phyloP scores from a whole-genome alignment of 2,113 vertebrate species.

The Felis catus region DNA sequence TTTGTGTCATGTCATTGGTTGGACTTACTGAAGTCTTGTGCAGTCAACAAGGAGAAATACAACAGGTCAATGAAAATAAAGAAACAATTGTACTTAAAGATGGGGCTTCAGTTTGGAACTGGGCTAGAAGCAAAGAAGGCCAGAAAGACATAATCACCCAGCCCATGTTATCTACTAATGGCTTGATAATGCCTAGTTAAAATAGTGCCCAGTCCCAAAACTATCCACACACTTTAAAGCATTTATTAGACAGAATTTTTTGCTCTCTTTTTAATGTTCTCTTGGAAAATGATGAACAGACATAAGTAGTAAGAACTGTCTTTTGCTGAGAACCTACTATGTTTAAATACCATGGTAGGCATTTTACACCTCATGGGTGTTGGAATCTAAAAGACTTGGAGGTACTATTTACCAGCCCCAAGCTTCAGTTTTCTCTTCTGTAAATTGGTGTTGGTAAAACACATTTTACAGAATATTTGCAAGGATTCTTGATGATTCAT shows the following conservation, averaged over 20 bases:
- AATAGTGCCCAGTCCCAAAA: not conserved
- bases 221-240: not conserved
- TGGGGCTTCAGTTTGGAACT: not conserved
- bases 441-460: not conserved
- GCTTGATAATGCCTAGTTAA: not conserved
- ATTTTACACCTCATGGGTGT: not conserved
- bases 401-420: not conserved
- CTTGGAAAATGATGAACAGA: not conserved
- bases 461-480: not conserved
- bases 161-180: not conserved
- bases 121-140: not conserved
- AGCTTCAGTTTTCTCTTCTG: not conserved
- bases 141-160: not conserved
- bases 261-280: not conserved
- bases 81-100: not conserved
- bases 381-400: not conserved
- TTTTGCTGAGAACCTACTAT: not conserved
- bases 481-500: not conserved
- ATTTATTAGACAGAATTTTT: not conserved
- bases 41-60: not conserved
- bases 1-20: not conserved
- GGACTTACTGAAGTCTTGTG: not conserved
- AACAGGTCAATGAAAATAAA: not conserved
- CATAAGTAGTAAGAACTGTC: not conserved
- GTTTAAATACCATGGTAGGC: not conserved